phyloP scores from a whole-genome alignment of 2,113 vertebrate genomes.

The Butorides virescens region DNA sequence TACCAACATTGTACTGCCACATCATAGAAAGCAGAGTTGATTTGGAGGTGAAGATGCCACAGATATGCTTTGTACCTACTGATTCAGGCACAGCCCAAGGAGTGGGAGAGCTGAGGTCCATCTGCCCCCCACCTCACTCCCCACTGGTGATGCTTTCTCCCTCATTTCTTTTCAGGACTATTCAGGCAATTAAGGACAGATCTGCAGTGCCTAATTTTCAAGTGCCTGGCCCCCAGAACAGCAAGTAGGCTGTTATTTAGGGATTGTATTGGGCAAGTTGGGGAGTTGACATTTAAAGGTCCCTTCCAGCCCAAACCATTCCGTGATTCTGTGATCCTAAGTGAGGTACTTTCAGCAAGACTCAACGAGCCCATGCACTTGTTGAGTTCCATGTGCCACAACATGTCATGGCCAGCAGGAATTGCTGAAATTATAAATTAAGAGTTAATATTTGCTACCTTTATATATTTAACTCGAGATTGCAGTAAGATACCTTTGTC shows the following conservation, averaged over 20 bases:
- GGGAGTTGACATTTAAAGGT: background rate
- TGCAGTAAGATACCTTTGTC: background rate
- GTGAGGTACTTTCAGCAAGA: background rate
- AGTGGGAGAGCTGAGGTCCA: background rate
- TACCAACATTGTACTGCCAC: background rate
- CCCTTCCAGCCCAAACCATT: background rate
- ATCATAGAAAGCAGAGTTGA: background rate
- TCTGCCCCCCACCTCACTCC: background rate
- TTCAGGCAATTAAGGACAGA: background rate
- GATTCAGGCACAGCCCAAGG: background rate
- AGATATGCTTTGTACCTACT: background rate
- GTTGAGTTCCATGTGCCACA: background rate
- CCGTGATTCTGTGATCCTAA: background rate
- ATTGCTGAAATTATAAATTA: background rate
- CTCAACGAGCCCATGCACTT: background rate
- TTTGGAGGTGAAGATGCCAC: background rate
- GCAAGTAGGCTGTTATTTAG: background rate
- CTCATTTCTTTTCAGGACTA: background rate
- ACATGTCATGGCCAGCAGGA: background rate
- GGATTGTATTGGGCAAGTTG: accelerated
- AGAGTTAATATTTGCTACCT: background rate
- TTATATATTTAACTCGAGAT: background rate
- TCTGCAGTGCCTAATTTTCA: background rate
- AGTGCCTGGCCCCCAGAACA: background rate
- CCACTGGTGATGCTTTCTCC: background rate